Evolutionary conservation across 2,888 invertebrate species (phyloP), one percentile per base, ranked within the genome.

Genomic region (Ecdyonurus torrentis): DNA sequence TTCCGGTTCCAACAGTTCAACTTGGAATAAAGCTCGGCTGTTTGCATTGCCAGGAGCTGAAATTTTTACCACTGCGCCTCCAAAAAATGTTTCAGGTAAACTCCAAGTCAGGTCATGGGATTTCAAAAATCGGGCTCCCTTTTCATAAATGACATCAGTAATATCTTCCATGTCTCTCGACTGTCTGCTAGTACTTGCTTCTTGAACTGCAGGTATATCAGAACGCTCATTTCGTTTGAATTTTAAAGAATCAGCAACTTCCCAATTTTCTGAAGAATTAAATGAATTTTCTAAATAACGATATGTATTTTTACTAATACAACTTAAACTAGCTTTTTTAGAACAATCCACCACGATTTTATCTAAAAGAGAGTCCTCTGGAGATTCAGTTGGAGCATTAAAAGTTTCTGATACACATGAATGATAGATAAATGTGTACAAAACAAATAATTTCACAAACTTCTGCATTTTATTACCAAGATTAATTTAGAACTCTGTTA

Each of bases 81-180:
- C 83, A 71, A 89, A 89, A 70, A 89, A 77, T 63, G 82, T 77
- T 64, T 86, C 83, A 0, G 91, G 91, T 60, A 91, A 71, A 58
- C 82, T 77, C 52, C 91, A 67, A 69, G 85, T 84, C 72, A 90
- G 77, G 70, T 91, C 86, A 68, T 90, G 88, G 0, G 87, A 88
- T 73, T 86, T 84, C 23, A 90, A 75, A 70, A 90, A 91, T 69
- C 84, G 83, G 0, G 85, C 74, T 7, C 85, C 82, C 71, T 85
- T 86, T 58, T 81, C 83, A 69, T 85, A 84, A 0, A 91, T 73
- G 0, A 86, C 81, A 67, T 83, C 82, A 0, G 88, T 85, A 19
- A 90, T 82, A 75, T 88, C 87, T 63, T 89, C 64, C n/a, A 62
- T 22, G 23, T 22, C 59, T 77, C 75, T 23, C 76, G 75, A 55